A percentile compares a stretch with the other conserved stretches of the same genome.
Evolutionary conservation across 1,140 invertebrate genomes (phyloP).

Genomic region (Drosophila busckii): DNA sequence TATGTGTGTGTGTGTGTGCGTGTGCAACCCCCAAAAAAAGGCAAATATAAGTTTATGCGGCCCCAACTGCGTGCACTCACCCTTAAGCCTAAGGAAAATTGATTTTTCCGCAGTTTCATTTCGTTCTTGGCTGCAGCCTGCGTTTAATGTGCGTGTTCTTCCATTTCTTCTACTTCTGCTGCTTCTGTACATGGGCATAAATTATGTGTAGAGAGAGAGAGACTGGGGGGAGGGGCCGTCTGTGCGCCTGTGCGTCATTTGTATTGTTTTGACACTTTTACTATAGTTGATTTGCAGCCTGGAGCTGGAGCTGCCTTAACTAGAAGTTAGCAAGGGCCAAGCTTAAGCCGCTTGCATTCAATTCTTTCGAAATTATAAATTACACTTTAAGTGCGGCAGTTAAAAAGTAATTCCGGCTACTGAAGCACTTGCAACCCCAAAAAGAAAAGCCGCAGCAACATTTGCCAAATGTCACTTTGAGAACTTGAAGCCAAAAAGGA

Average conservation of each 20-base stretch:
- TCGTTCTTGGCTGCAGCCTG: constrained; percentile 57
- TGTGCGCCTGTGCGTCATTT: constrained; percentile 51
- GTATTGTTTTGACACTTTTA: constrained; percentile 73
- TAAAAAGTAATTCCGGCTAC: constrained; percentile 7
- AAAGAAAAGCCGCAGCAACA: not conserved
- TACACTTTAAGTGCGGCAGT: not conserved
- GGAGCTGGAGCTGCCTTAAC: constrained; percentile 21
- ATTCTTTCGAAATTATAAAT: not conserved
- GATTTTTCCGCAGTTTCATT: constrained; percentile 66
- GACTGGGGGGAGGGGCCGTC: not conserved
- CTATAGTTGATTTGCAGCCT: constrained; percentile 64
- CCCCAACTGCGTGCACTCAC: constrained; percentile 6
- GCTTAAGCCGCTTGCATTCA: no score
- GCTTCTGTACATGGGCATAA: constrained; percentile 57
- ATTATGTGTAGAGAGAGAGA: constrained; percentile 43
- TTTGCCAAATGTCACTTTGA: not conserved
- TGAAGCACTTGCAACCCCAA: not conserved
- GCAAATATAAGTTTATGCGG: constrained; percentile 22
- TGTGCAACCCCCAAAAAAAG: constrained; percentile 64
- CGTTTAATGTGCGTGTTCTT: constrained; percentile 58
- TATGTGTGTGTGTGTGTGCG: constrained; percentile 19
- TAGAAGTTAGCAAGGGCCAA: no score
- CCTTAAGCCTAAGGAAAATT: constrained; percentile 67
- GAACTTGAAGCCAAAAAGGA: not conserved
- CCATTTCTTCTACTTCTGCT: constrained; percentile 7